Evolutionary conservation across 2,113 vertebrate species (phyloP).

Genomic region (Nothobranchius kuhntae): DNA sequence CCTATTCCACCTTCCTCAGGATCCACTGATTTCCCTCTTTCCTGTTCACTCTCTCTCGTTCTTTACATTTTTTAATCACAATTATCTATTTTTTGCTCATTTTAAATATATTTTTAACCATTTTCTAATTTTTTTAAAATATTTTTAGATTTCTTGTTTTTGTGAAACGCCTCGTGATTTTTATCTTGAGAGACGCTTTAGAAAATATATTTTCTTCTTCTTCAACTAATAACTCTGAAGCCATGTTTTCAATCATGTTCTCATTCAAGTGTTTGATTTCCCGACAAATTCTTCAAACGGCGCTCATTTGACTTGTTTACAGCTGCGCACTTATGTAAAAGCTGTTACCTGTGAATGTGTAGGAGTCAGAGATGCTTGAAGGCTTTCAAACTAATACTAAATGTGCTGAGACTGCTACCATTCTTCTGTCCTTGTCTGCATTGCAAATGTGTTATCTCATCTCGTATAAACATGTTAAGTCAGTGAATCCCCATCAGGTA

Average conservation of each 20-base stretch:
- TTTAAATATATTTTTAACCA: too few species aligned
- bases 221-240: slow-evolving; percentile 18
- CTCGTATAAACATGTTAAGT: slow-evolving; percentile 17
- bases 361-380: slow-evolving; percentile 16
- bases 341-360: slow-evolving; percentile 10
- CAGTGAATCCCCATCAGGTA: slow-evolving; percentile 8
- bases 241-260: not conserved
- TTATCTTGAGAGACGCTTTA: too few species aligned
- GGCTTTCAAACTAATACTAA: slow-evolving; percentile 34
- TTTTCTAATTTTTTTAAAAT: too few species aligned
- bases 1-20: too few species aligned
- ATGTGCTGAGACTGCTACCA: not conserved
- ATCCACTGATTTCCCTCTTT: too few species aligned
- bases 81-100: too few species aligned
- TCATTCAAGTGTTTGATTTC: slow-evolving; percentile 13
- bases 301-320: slow-evolving; percentile 20
- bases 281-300: slow-evolving; percentile 22
- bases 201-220: too few species aligned
- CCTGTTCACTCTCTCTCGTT: too few species aligned
- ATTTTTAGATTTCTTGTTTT: too few species aligned
- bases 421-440: slow-evolving; percentile 1
- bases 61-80: too few species aligned
- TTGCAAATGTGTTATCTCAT: slow-evolving; percentile 26
- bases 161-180: too few species aligned
- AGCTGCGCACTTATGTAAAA: slow-evolving; percentile 4